Evolutionary conservation across 2,888 invertebrate genomes (phyloP).

Genomic region (Protonemura montana): DNA sequence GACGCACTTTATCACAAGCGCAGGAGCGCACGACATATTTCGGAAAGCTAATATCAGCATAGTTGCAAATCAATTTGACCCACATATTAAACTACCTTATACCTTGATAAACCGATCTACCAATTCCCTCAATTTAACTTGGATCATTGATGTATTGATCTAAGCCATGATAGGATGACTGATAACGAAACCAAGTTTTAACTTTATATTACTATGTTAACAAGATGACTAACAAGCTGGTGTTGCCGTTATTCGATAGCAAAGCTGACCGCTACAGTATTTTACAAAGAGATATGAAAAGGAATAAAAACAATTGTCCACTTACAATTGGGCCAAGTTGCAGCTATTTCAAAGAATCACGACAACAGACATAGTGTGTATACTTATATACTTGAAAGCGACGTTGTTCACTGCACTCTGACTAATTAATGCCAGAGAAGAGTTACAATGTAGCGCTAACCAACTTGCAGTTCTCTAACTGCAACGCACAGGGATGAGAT

Average conservation of each 20-base stretch:
- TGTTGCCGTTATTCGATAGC: neutral
- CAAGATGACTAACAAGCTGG: neutral
- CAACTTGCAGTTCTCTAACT: neutral
- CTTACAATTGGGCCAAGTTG: neutral
- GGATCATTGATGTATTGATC: neutral
- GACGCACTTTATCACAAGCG: too few relatives aligned
- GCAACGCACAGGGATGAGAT: neutral
- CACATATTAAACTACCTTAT: too few relatives aligned
- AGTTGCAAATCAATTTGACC: neutral
- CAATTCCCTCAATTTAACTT: too few relatives aligned
- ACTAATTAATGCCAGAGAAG: neutral
- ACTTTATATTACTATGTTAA: neutral
- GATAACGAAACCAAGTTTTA: neutral
- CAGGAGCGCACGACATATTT: too few relatives aligned
- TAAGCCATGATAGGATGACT: neutral
- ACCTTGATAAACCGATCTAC: too few relatives aligned
- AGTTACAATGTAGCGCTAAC: neutral
- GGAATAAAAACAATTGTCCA: neutral
- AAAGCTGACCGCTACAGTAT: neutral
- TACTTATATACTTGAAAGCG: neutral
- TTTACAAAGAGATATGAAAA: neutral
- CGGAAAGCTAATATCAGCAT: too few relatives aligned
- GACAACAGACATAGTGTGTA: neutral
- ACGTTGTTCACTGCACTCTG: neutral
- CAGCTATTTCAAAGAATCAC: neutral